phyloP scores from a whole-genome alignment of 2,797 vertebrate genomes.

The Myripristis jacobus region DNA sequence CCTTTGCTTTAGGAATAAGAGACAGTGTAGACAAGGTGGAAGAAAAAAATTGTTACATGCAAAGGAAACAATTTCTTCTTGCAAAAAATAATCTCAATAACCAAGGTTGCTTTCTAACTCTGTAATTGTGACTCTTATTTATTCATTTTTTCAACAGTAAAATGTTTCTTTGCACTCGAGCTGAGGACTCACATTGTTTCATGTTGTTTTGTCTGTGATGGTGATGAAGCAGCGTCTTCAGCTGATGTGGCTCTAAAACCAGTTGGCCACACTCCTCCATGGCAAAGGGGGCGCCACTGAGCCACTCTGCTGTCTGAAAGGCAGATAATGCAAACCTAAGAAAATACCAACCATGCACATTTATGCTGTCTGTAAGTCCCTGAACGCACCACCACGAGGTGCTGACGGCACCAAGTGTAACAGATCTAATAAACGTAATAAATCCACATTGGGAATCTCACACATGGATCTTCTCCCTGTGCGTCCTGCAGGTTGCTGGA shows the following conservation, averaged over 20 bases:
- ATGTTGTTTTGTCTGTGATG: slow-evolving; percentile 30
- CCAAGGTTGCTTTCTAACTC: neutral
- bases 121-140: too few relatives aligned
- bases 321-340: slow-evolving; percentile 1
- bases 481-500: too few relatives aligned
- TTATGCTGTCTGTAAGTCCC: too few relatives aligned
- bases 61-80: too few relatives aligned
- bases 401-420: too few relatives aligned
- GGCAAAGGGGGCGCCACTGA: slow-evolving; percentile 34
- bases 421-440: too few relatives aligned
- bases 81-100: slow-evolving; percentile 14
- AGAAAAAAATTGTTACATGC: too few relatives aligned
- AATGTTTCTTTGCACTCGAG: neutral
- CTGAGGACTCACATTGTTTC: neutral
- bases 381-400: too few relatives aligned
- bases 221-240: slow-evolving; percentile 38
- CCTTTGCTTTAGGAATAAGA: neutral
- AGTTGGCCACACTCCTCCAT: slow-evolving; percentile 55
- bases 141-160: too few relatives aligned
- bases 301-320: slow-evolving; percentile 52
- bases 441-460: too few relatives aligned
- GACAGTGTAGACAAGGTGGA: too few relatives aligned
- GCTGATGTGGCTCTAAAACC: slow-evolving; percentile 58
- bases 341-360: neutral
- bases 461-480: too few relatives aligned